These are phyloP conservation scores for Trididemnum nubilum DNA, from an alignment of 23 tunicate genomes.

Conservation along the genomic window DNA sequence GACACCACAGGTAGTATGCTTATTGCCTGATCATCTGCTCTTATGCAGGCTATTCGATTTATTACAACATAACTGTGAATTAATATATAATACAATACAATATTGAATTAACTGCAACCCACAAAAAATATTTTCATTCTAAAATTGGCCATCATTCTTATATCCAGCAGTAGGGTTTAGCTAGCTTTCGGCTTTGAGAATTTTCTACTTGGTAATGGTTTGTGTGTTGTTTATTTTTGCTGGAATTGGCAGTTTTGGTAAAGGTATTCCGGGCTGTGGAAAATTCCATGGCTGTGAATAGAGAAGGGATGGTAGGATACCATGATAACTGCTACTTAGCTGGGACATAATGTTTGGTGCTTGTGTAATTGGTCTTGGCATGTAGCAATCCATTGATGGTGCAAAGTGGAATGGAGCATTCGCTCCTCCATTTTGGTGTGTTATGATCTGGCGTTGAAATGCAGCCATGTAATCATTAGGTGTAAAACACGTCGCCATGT, in stretches of 20 bases:
- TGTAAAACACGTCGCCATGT: not conserved
- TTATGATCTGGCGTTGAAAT: not conserved
- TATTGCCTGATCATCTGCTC: no score
- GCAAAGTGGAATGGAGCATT: not conserved
- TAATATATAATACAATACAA: no score
- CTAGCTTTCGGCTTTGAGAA: no score
- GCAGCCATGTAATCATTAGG: not conserved
- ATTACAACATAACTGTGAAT: no score
- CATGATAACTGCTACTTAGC: not conserved
- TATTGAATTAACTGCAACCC: no score
- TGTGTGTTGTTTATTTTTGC: not conserved
- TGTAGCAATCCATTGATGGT: not conserved
- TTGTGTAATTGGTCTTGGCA: not conserved
- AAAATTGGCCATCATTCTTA: no score
- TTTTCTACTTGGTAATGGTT: not conserved
- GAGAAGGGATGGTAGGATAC: not conserved
- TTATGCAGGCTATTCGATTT: no score
- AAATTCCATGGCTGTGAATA: slow-evolving; percentile 8
- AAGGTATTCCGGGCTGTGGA: not conserved
- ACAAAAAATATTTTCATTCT: no score
- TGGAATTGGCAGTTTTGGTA: not conserved
- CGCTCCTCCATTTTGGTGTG: not conserved
- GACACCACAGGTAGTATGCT: no score
- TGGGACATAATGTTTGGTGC: not conserved
- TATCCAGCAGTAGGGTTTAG: no score